Percentiles rank a stretch among this genome's conserved stretches.
Conservation (phyloP, 2,797 vertebrate genomes). For the Hydrophis major region DNA sequence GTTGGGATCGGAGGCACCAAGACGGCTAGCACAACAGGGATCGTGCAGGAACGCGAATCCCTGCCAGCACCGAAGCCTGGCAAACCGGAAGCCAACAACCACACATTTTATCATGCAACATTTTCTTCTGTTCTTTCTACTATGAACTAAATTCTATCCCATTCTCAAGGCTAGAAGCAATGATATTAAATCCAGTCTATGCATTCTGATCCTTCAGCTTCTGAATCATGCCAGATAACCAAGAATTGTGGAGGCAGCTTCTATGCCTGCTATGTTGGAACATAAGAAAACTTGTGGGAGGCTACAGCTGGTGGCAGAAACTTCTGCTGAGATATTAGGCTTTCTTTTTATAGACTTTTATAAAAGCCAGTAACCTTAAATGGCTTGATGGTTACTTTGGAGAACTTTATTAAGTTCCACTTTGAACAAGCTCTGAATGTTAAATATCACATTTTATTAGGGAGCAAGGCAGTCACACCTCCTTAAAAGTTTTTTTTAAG, state of each 20-base stretch:
- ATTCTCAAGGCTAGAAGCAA: neutral
- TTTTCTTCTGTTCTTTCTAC: neutral
- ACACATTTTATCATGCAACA: fast-evolving
- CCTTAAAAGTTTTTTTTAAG: constrained; percentile 56
- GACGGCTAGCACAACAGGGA: no score
- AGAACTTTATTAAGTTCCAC: constrained; percentile 47
- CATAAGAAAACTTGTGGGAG: neutral
- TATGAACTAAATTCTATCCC: neutral
- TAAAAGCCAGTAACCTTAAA: constrained; percentile 46
- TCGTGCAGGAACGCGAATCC: no score
- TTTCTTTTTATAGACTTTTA: neutral
- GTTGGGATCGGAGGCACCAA: no score
- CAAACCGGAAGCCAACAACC: fast-evolving
- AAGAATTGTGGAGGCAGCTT: neutral
- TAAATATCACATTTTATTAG: constrained; percentile 63
- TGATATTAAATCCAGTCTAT: neutral
- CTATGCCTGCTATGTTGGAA: fast-evolving
- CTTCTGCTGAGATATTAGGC: neutral
- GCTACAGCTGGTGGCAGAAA: neutral
- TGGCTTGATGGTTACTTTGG: constrained; percentile 35
- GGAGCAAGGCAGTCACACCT: constrained; percentile 41
- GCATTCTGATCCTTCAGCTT: neutral
- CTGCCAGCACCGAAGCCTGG: no score
- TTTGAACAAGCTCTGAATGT: constrained; percentile 47
- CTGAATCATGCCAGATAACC: neutral